Evolutionary conservation across 2,113 vertebrate genomes (phyloP), one percentile per base, ranked within the genome.

Genomic region (Trematomus loennbergii): DNA sequence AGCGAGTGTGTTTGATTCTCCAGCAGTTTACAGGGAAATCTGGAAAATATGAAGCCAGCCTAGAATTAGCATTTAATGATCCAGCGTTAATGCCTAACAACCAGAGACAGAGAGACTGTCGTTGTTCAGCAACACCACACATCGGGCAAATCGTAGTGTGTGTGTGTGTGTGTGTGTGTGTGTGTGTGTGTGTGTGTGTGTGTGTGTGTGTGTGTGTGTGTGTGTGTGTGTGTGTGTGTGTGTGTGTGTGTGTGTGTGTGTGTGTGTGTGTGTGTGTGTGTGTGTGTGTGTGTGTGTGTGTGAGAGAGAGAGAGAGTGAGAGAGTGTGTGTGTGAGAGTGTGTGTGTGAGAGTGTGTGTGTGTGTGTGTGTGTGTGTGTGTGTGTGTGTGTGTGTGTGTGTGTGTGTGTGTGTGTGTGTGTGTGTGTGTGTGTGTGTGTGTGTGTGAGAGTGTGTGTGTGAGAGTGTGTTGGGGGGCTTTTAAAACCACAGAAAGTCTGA

Each of bases 21-120:
- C 25, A 29, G 25, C 3, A 83, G 82, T 40, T 9, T 59, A 25
- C 36, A 54, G 58, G 61, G 58, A 69, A 50, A 79, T 79, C 66
- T 81, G 89, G 86, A 92, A 91, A 90, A 85, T 84, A 74, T 80
- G 76, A 86, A 81, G 25, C 75, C 20, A 65, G 22, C 50, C 59
- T 46, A 45, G 67, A 82, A 87, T 90, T 85, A 82, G 70, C 69
- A 57, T 82, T 63, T 84, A 85, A 88, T 77, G 77, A 78, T 63
- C 65, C 59, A 33, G 10, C 0, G 18, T 83, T 72, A 72, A 87
- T 59, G 73, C 67, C 33, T 25, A 78, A 63, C 55, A 59, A 70
- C 52, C 67, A 54, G 64, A 70, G 63, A 75, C 50, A 46, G 60
- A 52, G 79, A 36, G 72, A 85, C 67, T 64, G 53, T 63, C 46